Conservation (phyloP, 2,888 invertebrate genomes). For the Archips xylosteana region DNA sequence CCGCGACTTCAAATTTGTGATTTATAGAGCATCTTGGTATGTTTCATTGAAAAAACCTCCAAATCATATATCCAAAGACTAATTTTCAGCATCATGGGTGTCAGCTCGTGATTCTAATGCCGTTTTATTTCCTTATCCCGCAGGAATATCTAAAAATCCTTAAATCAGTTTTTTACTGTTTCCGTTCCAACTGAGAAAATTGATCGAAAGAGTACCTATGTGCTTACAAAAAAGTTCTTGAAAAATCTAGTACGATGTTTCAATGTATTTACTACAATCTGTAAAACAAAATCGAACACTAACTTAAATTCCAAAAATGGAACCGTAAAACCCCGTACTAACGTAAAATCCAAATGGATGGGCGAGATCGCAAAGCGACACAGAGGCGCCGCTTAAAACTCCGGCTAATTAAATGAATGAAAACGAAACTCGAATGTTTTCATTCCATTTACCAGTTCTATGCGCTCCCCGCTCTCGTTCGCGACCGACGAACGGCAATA, state of each 20-base stretch:
- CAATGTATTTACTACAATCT: slow-evolving; percentile 17
- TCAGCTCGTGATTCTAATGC: too few species aligned
- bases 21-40: too few species aligned
- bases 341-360: slow-evolving; percentile 65
- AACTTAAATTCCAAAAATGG: slow-evolving; percentile 31
- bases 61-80: too few species aligned
- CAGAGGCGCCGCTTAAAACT: slow-evolving; percentile 77
- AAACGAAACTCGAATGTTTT: slow-evolving; percentile 83
- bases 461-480: slow-evolving; percentile 56
- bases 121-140: too few species aligned
- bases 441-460: slow-evolving; percentile 79
- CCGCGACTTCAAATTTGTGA: too few species aligned
- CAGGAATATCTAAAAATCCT: too few species aligned
- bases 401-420: slow-evolving; percentile 82
- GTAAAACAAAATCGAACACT: slow-evolving; percentile 28
- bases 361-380: slow-evolving; percentile 67
- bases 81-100: too few species aligned
- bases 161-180: too few species aligned
- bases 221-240: background rate
- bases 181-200: too few species aligned
- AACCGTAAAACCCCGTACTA: slow-evolving; percentile 45
- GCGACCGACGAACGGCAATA: slow-evolving; percentile 59
- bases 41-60: too few species aligned
- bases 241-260: background rate
- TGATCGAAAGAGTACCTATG: too few species aligned